Conservation (phyloP, 1,140 invertebrate species). For the Dufourea novaeangliae region DNA sequence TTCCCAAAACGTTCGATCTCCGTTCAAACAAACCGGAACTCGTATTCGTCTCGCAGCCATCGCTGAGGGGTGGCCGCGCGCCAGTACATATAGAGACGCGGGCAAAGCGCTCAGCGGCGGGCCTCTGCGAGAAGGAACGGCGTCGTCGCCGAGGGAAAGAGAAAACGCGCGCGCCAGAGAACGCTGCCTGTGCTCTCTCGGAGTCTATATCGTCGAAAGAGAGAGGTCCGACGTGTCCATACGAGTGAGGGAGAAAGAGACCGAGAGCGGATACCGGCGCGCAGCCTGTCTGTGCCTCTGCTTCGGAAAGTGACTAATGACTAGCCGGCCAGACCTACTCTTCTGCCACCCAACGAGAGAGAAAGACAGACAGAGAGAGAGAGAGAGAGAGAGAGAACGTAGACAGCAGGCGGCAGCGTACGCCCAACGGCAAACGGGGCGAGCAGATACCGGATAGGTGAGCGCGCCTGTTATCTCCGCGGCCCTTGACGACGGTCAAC, state of each 20-base stretch:
- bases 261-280: conserved; percentile 73
- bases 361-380: conserved; percentile 54
- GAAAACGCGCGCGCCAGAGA: conserved; percentile 19
- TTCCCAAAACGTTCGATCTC: no score
- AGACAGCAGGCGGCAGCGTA: no score
- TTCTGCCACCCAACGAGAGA: conserved; percentile 73
- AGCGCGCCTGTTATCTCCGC: conserved; percentile 83
- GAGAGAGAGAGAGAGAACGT: no score
- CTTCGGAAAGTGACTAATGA: conserved; percentile 82
- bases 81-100: conserved; percentile 70
- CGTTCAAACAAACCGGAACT: no score
- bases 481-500: conserved; percentile 82
- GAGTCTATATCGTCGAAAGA: conserved; percentile 19
- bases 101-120: conserved; percentile 43
- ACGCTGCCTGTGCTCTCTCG: not conserved
- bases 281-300: conserved; percentile 80
- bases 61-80: conserved; percentile 56
- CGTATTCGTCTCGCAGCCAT: conserved; percentile 19
- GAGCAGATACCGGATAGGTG: conserved; percentile 51
- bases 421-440: conserved; percentile 39
- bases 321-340: conserved; percentile 79
- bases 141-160: conserved; percentile 30
- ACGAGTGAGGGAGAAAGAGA: conserved; percentile 67
- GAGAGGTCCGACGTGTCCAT: conserved; percentile 28
- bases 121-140: conserved; percentile 32